Base-by-base conservation (phyloP, 2,113 vertebrate genomes). In the Tenebrosternarchus preto region DNA sequence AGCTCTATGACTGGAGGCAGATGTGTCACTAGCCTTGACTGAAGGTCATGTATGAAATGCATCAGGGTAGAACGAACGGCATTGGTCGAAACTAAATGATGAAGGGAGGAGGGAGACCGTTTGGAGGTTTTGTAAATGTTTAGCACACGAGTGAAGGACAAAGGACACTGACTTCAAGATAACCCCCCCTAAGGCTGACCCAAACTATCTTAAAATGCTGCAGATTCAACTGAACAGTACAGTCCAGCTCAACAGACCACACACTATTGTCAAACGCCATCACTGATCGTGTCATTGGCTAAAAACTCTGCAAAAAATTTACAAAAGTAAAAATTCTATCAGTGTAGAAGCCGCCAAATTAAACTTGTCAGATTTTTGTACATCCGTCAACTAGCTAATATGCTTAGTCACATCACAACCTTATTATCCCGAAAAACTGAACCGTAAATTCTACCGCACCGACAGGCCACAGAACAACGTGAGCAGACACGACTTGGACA, bases 1-100 rank as follows among this genome's bases (percentile, higher is more conserved):
- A 82, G 78, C 81, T 85, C 86, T 68, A 74, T 17, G 67, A 75
- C 68, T 53, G 59, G 73, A 70, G 50, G 69, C 83, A 88, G 84
- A 86, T 88, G 80, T 27, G 64, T 12, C 4, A 0, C n/a, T 84
- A 88, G 89, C 91, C 92, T 92, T 91, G 86, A 61, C 17, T 86
- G 82, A 89, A 91, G 91, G 91, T 87, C 73, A 70, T 67, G 39
- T 73, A 50, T 22, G 79, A 73, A 36, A 1, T 27, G 72, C 61
- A 36, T 61, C 20, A 56, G 5, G 70, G 67, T 4, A 43, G 43
- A 82, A 79, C 9, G 29, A 25, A 77, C 72, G 81, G 80, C 33
- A 68, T 66, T 80, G 25, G 8, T 74, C 5, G 19, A 53, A 33
- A 64, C 27, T 73, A 71, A 60, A 80, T 68, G 79, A 72, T 71